phyloP scores from a whole-genome alignment of 1,140 invertebrate genomes.

The Atopsyche davidsoni region DNA sequence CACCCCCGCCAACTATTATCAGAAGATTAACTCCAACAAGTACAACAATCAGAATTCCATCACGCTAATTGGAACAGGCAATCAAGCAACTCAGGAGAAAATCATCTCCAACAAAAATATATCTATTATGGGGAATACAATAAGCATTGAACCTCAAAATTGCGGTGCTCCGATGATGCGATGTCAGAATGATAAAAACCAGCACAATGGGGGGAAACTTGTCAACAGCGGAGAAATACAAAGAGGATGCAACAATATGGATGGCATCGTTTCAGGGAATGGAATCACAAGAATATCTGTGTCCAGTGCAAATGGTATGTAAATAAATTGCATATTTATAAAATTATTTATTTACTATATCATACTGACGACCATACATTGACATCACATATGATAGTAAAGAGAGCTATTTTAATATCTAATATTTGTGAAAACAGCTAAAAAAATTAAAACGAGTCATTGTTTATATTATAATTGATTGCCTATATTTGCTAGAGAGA shows the following conservation, averaged over 20 bases:
- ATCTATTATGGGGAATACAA: conserved; percentile 29
- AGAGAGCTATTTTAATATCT: too few species aligned
- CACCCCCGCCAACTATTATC: conserved; percentile 39
- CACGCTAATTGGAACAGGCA: conserved; percentile 40
- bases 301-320: conserved; percentile 27
- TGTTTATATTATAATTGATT: too few species aligned
- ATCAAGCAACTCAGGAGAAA: conserved; percentile 25
- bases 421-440: too few species aligned
- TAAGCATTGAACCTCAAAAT: conserved; percentile 28
- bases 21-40: conserved; percentile 38
- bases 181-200: conserved; percentile 13
- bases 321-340: conserved; percentile 6
- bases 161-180: conserved; percentile 24
- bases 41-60: conserved; percentile 35
- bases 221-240: conserved; percentile 13
- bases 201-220: conserved; percentile 7
- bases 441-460: too few species aligned
- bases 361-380: background rate
- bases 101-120: conserved; percentile 14
- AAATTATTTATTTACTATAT: background rate
- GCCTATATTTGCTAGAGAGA: too few species aligned
- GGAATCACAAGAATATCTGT: conserved; percentile 23
- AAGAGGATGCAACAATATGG: conserved; percentile 24
- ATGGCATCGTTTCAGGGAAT: conserved; percentile 21
- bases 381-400: too few species aligned